phyloP scores from a whole-genome alignment of 2,888 invertebrate species.

The Campaea margaritaria region DNA sequence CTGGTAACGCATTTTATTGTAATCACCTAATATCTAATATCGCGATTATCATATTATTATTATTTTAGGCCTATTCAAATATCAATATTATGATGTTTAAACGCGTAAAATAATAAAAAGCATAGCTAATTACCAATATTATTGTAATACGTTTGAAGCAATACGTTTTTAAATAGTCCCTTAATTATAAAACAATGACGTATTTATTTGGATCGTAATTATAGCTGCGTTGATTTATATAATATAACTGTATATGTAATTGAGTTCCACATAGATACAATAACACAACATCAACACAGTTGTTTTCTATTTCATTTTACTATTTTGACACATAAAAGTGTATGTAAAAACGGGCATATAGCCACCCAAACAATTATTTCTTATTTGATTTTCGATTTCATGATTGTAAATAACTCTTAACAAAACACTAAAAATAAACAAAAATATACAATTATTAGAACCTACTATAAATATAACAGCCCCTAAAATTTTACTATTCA shows the following conservation, averaged over 20 bases:
- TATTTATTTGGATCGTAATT: constrained; percentile 39
- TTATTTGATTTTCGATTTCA: constrained; percentile 32
- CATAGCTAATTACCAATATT: constrained; percentile 44
- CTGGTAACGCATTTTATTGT: constrained; percentile 66
- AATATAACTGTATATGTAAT: background rate
- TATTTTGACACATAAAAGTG: background rate
- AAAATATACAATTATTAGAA: constrained; percentile 78
- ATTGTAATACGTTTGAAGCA: constrained; percentile 36
- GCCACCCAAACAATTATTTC: constrained; percentile 28
- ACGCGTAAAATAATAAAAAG: constrained; percentile 53
- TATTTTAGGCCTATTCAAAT: constrained; percentile 69
- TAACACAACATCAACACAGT: background rate
- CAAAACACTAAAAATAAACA: constrained; percentile 64
- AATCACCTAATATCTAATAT: constrained; percentile 45
- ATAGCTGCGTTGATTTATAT: constrained; percentile 31
- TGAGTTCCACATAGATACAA: background rate
- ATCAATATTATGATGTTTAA: constrained; percentile 48
- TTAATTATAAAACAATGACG: constrained; percentile 32
- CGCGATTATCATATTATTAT: constrained; percentile 62
- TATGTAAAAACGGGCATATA: background rate
- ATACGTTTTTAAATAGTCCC: constrained; percentile 20
- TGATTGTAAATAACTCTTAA: constrained; percentile 44
- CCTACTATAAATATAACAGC: constrained; percentile 82
- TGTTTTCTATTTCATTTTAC: background rate
- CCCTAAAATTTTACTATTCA: constrained; percentile 80